Evolutionary conservation across 2,113 vertebrate genomes (phyloP).

Genomic region (Sorex fumeus): DNA sequence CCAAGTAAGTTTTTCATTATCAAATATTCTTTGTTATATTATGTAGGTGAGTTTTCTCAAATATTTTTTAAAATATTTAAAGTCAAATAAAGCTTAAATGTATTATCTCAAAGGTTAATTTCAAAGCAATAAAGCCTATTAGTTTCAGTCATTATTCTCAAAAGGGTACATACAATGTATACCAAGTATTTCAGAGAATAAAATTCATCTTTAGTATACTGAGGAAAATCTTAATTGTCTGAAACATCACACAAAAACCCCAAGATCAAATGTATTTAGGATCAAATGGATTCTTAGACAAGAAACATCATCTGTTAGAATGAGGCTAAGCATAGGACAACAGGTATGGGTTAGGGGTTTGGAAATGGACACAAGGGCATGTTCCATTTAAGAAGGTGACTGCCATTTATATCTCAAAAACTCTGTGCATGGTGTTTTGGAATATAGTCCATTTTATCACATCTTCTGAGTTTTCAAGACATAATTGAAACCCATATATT

Average conservation of each 20-base stretch:
- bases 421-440: neutral
- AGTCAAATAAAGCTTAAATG: neutral
- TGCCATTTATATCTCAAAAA: neutral
- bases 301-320: neutral
- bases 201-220: conserved; percentile 5
- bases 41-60: conserved; percentile 30
- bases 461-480: conserved; percentile 7
- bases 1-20: conserved; percentile 17
- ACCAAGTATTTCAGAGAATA: conserved; percentile 47
- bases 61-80: neutral
- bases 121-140: neutral
- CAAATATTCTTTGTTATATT: conserved; percentile 43
- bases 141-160: neutral
- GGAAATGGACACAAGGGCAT: neutral
- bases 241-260: neutral
- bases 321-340: neutral
- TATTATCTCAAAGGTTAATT: neutral
- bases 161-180: neutral
- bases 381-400: neutral
- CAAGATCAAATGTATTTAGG: neutral
- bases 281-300: too few relatives aligned
- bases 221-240: conserved; percentile 3
- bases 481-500: neutral
- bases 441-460: neutral
- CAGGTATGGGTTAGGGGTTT: accelerated